Conservation (phyloP, 2,888 invertebrate species). For the Drosophila dives region DNA sequence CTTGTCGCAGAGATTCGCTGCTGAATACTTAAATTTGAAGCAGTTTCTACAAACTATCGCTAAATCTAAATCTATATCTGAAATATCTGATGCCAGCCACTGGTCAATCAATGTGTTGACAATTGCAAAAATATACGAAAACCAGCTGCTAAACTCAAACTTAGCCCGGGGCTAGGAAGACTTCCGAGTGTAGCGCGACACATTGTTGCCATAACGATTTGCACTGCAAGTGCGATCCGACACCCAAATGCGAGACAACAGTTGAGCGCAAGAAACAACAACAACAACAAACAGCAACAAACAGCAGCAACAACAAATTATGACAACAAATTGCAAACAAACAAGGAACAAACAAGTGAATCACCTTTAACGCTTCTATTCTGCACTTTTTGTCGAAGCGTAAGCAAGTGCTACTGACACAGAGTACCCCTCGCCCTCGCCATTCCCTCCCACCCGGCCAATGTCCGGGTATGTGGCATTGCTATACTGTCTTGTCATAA, state of each 20-base stretch:
- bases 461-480: conserved; percentile 41
- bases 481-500: conserved; percentile 66
- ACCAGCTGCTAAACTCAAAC: neutral
- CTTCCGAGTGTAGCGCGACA: conserved; percentile 11
- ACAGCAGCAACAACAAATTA: conserved; percentile 57
- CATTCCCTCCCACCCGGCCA: neutral
- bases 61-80: neutral
- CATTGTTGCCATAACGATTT: conserved; percentile 65
- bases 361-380: conserved; percentile 77
- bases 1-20: neutral
- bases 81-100: neutral
- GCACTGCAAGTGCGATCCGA: conserved; percentile 42
- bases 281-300: conserved; percentile 29
- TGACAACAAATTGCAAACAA: conserved; percentile 80
- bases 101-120: conserved; percentile 11
- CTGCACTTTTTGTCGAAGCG: conserved; percentile 52
- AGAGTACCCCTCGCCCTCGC: neutral
- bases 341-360: conserved; percentile 79
- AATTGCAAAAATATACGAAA: neutral
- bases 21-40: neutral
- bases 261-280: conserved; percentile 15
- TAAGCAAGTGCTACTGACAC: conserved; percentile 39
- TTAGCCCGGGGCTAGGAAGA: conserved; percentile 1
- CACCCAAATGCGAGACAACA: conserved; percentile 42
- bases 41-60: neutral